Evolutionary conservation across 2,797 vertebrate genomes (phyloP), one percentile per base, ranked within the genome.

Genomic region (Mionectes olivaceus): DNA sequence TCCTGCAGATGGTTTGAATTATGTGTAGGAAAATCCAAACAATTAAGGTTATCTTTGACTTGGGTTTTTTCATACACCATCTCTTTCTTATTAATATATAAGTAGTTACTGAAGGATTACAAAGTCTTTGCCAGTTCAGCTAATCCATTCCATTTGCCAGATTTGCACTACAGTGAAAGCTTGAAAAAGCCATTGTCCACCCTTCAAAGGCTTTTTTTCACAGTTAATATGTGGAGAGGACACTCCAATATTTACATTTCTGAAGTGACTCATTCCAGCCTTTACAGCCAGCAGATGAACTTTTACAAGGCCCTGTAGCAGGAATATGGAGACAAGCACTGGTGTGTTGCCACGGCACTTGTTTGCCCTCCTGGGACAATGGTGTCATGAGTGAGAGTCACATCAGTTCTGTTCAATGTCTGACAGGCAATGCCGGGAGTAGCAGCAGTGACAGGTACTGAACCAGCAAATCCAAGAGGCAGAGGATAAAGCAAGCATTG

Each of bases 1-100:
- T 93, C 35, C 76, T 74, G 47, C 61, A 90, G 52, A 57, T 95
- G 69, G 11, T 83, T 90, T 91, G 76, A 94, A 95, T 89, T 87
- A 85, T 32, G 32, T 9, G 7, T 56, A 85, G 47, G 52, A 65
- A 92, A 84, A 30, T 53, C 52, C 32, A 71, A 90, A 76, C 6
- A 8, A 35, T 63, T 75, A 70, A 76, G 46, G 19, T 73, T 56
- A 68, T 67, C 15, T 89, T 77, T 85, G 37, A 60, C 30, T 65
- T 71, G n/a, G 11, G 43, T 49, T 61, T 41, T 75, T 60, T 63
- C 74, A 37, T 74, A 39, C 44, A 89, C 47, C 32, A 59, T 35
- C 35, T 89, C 70, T 76, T 74, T 15, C 8, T 65, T 93, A 76
- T 82, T 64, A 90, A 69, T 60, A 9, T 41, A 79, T 49, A 32